Evolutionary conservation across 2,888 invertebrate genomes (phyloP), one percentile per base, ranked within the genome.

Genomic region (Euclidia mi): DNA sequence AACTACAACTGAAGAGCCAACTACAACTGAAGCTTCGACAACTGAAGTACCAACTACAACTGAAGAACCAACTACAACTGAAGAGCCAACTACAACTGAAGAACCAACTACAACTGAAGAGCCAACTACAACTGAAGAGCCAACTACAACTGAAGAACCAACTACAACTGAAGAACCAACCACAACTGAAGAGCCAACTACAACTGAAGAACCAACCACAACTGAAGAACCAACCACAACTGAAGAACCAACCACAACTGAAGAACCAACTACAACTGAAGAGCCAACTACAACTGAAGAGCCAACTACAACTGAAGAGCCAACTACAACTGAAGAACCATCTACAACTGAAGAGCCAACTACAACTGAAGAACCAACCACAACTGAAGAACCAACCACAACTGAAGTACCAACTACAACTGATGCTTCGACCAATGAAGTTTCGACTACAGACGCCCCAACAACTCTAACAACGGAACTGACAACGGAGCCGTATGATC

Each of bases 381-480:
- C 35, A 4, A 14, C 35, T 14, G 35, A 35, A 35, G 15, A n/a
- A n/a, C n/a, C 15, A 11, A 7, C 11, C 1, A 56, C 51, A 0
- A 60, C 67, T n/a, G 56, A 60, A 7, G 32, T 43, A n/a, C 14
- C 12, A 3, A 59, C 43, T 0, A 58, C 53, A 0, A 55, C 56
- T 2, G 58, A 52, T 3, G 12, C 31, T 20, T 46, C 53, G n/a
- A 20, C 46, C 4, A 43, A 40, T 0, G 43, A n/a, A 2, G 9
- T 46, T 0, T 52, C 56, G 0, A 60, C 62, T 1, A 18, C 34
- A 6, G 55, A 38, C 3, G 17, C 49, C 0, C 1, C 49, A 0
- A 52, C 61, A 2, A 56, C 56, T 11, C 12, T n/a, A n/a, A n/a
- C n/a, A n/a, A n/a, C n/a, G n/a, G n/a, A 40, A 10, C n/a, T n/a